phyloP scores from a whole-genome alignment of 2,888 invertebrate species.

The Mythimna ferrago region DNA sequence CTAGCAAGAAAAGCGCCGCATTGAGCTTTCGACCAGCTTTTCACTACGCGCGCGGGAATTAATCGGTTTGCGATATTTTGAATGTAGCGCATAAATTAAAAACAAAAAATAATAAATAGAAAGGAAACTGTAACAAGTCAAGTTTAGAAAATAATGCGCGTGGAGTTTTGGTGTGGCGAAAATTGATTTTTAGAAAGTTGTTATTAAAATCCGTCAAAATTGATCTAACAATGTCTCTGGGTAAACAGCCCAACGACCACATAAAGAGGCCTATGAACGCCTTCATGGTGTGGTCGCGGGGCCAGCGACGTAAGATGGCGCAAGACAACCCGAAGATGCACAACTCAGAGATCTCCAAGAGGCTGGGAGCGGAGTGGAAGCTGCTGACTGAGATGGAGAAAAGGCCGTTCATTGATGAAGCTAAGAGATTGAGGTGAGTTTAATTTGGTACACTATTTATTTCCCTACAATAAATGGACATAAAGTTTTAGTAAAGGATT shows the following conservation, averaged over 20 bases:
- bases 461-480: background rate
- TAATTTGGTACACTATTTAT: too few relatives aligned
- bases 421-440: conserved; percentile 95
- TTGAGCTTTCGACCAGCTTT: conserved; percentile 89
- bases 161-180: conserved; percentile 45
- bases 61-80: conserved; percentile 64
- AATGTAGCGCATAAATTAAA: conserved; percentile 58
- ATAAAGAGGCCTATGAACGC: conserved; percentile 99
- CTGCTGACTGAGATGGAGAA: conserved; percentile 96
- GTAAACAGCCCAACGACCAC: conserved; percentile 92
- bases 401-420: conserved; percentile 97
- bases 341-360: conserved; percentile 97
- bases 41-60: conserved; percentile 82
- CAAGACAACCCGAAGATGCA: conserved; percentile 98
- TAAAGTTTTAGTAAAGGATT: background rate
- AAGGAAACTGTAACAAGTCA: conserved; percentile 29
- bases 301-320: conserved; percentile 97
- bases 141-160: conserved; percentile 57
- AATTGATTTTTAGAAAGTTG: conserved; percentile 49
- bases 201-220: conserved; percentile 59
- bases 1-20: conserved; percentile 89
- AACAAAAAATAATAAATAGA: conserved; percentile 14
- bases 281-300: conserved; percentile 98
- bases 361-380: conserved; percentile 97
- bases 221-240: conserved; percentile 82